Base-by-base conservation (phyloP, 1,140 invertebrate genomes). In the Leptinotarsa defecta region DNA sequence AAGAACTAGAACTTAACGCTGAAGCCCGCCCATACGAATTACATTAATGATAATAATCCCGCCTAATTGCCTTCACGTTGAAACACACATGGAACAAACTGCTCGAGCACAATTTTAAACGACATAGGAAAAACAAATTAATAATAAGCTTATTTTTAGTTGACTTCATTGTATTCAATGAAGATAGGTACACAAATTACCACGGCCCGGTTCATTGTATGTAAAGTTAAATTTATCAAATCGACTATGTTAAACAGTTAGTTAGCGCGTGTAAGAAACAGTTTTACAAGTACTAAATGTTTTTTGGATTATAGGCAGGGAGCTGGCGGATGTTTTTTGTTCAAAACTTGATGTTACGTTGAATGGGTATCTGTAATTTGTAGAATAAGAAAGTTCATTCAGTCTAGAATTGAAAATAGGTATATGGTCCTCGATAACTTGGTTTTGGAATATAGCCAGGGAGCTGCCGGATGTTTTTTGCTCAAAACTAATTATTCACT, bases 141-240 rank as follows among this genome's bases (percentile, higher is more conserved):
- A 57, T 57, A 57, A 57, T 19, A 19, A 57, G 52, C n/a, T 57
- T 4, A 57, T 57, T 57, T 57, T 57, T 57, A 57, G 15, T 57
- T 57, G 52, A 57, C 52, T 57, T 57, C 52, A 57, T 57, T 57
- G 52, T 57, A 57, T 57, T 57, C 52, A 57, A 57, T 57, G 52
- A 57, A 57, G 52, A 17, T 57, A 57, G 52, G 52, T 57, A n/a
- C 52, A 57, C 52, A 19, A 57, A 57, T 57, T 57, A 15, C n/a
- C 15, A 19, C 52, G 52, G 52, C 52, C 13, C 52, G 52, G 52
- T 17, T 17, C 52, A 57, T 57, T 57, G 52, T 57, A 57, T 57
- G 52, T 57, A 17, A 57, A 57, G 52, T 57, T 57, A 15, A 57
- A 57, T 57, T 57, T 57, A 57, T 57, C 52, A 57, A 57, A 57